These are phyloP conservation scores for Prionace glauca DNA, from an alignment of 2,797 vertebrate genomes.

Conservation along the genomic window DNA sequence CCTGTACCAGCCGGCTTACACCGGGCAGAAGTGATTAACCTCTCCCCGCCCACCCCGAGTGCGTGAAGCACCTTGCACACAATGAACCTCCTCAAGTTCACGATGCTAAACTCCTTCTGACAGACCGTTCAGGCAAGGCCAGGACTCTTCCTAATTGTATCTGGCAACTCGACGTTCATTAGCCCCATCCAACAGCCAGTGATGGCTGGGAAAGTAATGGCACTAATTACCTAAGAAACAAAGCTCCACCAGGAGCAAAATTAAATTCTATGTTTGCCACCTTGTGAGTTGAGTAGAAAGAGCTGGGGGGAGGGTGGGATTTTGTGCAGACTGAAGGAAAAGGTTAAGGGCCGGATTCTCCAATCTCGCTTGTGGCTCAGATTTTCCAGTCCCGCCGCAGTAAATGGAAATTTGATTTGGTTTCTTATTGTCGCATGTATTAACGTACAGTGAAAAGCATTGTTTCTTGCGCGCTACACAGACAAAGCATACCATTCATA, in stretches of 20 bases:
- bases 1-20: neutral
- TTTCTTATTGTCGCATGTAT: no score
- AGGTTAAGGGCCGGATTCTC: neutral
- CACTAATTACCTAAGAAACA: neutral
- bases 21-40: no score
- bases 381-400: no score
- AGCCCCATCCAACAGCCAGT: slow-evolving; percentile 39
- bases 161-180: slow-evolving; percentile 52
- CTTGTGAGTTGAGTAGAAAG: neutral
- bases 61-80: neutral
- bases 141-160: slow-evolving; percentile 48
- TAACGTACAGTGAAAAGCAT: no score
- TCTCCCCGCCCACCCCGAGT: neutral
- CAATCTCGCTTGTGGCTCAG: no score
- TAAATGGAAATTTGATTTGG: no score
- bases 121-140: slow-evolving; percentile 44
- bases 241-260: neutral
- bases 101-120: slow-evolving; percentile 49
- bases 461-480: no score
- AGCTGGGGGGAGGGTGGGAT: neutral
- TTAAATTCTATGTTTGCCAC: neutral
- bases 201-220: slow-evolving; percentile 32
- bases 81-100: slow-evolving; percentile 42
- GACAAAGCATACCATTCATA: no score
- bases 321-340: neutral